A percentile compares a stretch with the other conserved stretches of the same genome.
Evolutionary conservation across 2,888 invertebrate species (phyloP).

Genomic region (Hirtodrosophila cameraria): DNA sequence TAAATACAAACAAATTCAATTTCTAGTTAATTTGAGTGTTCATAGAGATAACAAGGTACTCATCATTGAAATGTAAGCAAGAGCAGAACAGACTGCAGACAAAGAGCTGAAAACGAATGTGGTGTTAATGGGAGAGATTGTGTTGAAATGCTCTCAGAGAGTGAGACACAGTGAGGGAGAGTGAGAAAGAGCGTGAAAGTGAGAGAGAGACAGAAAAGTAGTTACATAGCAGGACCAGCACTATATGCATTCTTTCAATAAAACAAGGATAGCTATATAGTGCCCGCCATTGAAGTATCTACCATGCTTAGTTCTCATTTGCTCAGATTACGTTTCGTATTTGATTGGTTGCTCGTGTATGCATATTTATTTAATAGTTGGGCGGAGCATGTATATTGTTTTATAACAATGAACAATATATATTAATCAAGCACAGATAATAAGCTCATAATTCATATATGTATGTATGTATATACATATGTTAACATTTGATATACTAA

Average conservation of each 20-base stretch:
- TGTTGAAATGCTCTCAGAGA: constrained; percentile 6
- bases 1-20: constrained; percentile 60
- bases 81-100: constrained; percentile 32
- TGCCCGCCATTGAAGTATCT: constrained; percentile 12
- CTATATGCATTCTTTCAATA: background rate
- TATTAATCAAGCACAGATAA: constrained; percentile 6
- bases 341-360: constrained; percentile 36
- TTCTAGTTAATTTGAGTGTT: constrained; percentile 68
- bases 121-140: constrained; percentile 16
- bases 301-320: constrained; percentile 37
- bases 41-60: constrained; percentile 73
- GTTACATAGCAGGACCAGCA: background rate
- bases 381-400: constrained; percentile 22
- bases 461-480: background rate
- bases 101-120: constrained; percentile 42
- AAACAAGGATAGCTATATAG: constrained; percentile 29
- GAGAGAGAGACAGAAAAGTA: constrained; percentile 11
- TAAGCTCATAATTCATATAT: background rate
- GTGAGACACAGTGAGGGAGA: constrained; percentile 1
- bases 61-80: constrained; percentile 51
- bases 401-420: constrained; percentile 27
- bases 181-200: constrained; percentile 14
- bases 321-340: constrained; percentile 13
- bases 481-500: background rate
- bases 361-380: constrained; percentile 21